Percentiles rank a stretch among this genome's conserved stretches.
phyloP scores from a whole-genome alignment of 2,113 vertebrate genomes.

The Genyomyrus donnyi region DNA sequence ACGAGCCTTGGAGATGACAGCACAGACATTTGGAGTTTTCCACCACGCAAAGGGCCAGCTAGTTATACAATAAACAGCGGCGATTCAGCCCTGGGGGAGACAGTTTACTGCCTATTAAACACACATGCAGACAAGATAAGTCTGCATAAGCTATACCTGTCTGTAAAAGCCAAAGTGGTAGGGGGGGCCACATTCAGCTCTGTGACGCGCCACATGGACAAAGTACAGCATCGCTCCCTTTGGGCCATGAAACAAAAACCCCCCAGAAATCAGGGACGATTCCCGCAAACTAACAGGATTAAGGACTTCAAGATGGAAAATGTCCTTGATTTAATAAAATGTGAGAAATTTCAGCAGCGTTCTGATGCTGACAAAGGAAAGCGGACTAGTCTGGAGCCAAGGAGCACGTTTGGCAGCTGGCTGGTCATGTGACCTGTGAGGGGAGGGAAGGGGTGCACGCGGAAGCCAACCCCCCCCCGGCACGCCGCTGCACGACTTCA shows the following conservation, averaged over 20 bases:
- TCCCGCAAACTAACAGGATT: neutral
- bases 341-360: neutral
- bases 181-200: neutral
- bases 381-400: neutral
- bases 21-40: neutral
- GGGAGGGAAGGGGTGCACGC: neutral
- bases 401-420: neutral
- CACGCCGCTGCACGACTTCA: neutral
- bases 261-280: neutral
- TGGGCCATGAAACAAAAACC: neutral
- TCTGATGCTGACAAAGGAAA: neutral
- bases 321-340: neutral
- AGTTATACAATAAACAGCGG: neutral
- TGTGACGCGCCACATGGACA: neutral
- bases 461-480: neutral
- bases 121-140: neutral
- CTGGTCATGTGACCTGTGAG: neutral
- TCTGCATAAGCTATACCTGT: neutral
- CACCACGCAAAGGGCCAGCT: neutral
- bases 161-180: neutral
- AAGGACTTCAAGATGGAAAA: neutral
- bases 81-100: neutral
- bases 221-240: neutral
- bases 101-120: neutral
- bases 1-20: neutral